Evolutionary conservation across 1,140 invertebrate genomes (phyloP), one percentile per base, ranked within the genome.

Genomic region (Trichonephila inaurata): DNA sequence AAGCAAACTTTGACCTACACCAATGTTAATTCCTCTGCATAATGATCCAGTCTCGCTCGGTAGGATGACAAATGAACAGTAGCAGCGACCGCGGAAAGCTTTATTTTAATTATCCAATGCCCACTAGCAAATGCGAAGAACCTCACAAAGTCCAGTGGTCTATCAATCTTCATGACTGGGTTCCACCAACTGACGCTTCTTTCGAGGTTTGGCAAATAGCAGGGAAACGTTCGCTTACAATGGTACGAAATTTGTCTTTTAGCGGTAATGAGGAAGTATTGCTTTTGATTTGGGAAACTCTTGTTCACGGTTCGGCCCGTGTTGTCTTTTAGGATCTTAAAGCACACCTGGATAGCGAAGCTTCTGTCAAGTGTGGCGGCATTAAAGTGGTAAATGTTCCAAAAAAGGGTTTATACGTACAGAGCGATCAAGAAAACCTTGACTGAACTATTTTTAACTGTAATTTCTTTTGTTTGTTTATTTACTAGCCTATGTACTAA

Each of bases 1-100:
- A 6, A 69, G 72, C 14, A 24, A 72, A 77, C 72, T 77, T 77
- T 77, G 72, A 77, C 72, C 72, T 40, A 3, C 33, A 40, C 24
- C 72, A 77, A 33, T 77, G 72, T 91, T 81, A 77, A 91, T 91
- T 91, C 89, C 21, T 7, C 51, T 82, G 69, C 89, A 60, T 91
- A 91, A 89, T 89, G 87, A 89, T 69, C 33, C 16, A 44, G 87
- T 21, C 19, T 58, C 72, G 87, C 62, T 28, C 16, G 64, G 21
- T 24, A n/a, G 89, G 58, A 82, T 91, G 89, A 91, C 28, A 82
- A 91, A 91, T 91, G 89, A 81, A 91, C 89, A 91, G 82, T 91
- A 81, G 69, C 12, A 40, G 28, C 58, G 72, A 91, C 69, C 40
- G 72, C 69, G 72, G 89, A 82, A 91, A 91, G 89, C 89, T 91